Percentiles rank a stretch among this genome's conserved stretches.
These are phyloP conservation scores for Atta texana DNA, from an alignment of 1,140 invertebrate genomes.

Conservation along the genomic window DNA sequence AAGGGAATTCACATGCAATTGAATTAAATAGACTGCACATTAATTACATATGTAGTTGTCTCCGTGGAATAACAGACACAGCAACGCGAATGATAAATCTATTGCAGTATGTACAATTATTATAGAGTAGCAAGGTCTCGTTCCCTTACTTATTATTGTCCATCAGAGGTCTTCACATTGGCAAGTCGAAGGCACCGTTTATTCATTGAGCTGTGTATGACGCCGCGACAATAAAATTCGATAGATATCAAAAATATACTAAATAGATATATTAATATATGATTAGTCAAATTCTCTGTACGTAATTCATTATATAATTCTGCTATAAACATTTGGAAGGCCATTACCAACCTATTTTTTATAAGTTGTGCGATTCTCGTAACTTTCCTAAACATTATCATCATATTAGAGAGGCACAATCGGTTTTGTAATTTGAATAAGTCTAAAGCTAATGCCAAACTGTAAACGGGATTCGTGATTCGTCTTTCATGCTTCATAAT, in stretches of 20 bases:
- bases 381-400: slow-evolving; percentile 30
- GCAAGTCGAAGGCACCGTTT: slow-evolving; percentile 85
- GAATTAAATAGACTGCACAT: slow-evolving; percentile 77
- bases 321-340: slow-evolving; percentile 10
- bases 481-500: not conserved
- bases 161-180: slow-evolving; percentile 77
- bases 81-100: slow-evolving; percentile 67
- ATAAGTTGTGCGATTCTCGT: slow-evolving; percentile 7
- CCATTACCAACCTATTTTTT: not conserved
- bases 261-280: slow-evolving; percentile 15
- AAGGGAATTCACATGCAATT: not conserved
- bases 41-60: slow-evolving; percentile 68
- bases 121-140: slow-evolving; percentile 80
- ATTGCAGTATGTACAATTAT: slow-evolving; percentile 82
- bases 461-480: not conserved
- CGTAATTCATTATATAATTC: slow-evolving; percentile 10
- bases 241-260: slow-evolving; percentile 75
- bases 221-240: slow-evolving; percentile 61
- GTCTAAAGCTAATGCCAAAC: slow-evolving; percentile 7
- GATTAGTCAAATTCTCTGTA: slow-evolving; percentile 14
- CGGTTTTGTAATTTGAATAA: slow-evolving; percentile 73
- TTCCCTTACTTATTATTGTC: slow-evolving; percentile 80
- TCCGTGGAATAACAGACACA: slow-evolving; percentile 76
- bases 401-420: slow-evolving; percentile 79
- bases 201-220: slow-evolving; percentile 79